Percentiles rank a stretch among this genome's conserved stretches.
Conservation (phyloP, 1,140 invertebrate genomes). For the Coelopa frigida region DNA sequence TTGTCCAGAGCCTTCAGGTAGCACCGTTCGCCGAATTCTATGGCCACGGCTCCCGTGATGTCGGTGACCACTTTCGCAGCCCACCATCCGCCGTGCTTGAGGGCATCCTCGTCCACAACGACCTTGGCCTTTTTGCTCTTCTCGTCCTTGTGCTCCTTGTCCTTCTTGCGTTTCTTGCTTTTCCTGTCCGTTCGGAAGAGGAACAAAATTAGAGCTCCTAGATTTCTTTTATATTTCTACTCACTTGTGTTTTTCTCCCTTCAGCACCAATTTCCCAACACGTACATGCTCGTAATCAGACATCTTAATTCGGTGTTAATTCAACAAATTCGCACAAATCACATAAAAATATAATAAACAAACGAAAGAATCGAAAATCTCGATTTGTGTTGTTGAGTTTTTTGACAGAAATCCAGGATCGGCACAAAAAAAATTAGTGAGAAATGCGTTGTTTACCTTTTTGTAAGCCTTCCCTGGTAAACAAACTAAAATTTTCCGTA, state of each 20-base stretch:
- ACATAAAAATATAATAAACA: conserved; percentile 2
- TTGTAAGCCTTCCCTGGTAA: too few relatives aligned
- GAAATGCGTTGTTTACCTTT: too few relatives aligned
- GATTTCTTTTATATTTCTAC: conserved; percentile 16
- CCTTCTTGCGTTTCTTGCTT: conserved; percentile 54
- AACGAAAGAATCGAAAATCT: too few relatives aligned
- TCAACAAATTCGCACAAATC: conserved; percentile 3
- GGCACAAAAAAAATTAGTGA: too few relatives aligned
- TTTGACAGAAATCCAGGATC: too few relatives aligned
- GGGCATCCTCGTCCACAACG: conserved; percentile 55
- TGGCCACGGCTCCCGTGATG: conserved; percentile 77
- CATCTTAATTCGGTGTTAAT: conserved; percentile 18
- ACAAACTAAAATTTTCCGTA: too few relatives aligned
- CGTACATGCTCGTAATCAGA: conserved; percentile 56
- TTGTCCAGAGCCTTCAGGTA: conserved; percentile 91
- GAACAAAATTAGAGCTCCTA: conserved; percentile 13
- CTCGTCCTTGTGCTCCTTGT: conserved; percentile 60
- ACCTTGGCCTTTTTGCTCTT: conserved; percentile 50
- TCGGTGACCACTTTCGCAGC: conserved; percentile 62
- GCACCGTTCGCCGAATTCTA: conserved; percentile 74
- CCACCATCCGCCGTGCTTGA: conserved; percentile 80
- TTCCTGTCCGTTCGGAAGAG: too few relatives aligned
- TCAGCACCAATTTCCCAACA: conserved; percentile 70
- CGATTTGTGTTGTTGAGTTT: too few relatives aligned
- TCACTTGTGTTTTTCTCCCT: conserved; percentile 78